Percentiles rank a stretch among this genome's conserved stretches.
These are phyloP conservation scores for Apamea anceps DNA, from an alignment of 2,888 invertebrate species.

Conservation along the genomic window DNA sequence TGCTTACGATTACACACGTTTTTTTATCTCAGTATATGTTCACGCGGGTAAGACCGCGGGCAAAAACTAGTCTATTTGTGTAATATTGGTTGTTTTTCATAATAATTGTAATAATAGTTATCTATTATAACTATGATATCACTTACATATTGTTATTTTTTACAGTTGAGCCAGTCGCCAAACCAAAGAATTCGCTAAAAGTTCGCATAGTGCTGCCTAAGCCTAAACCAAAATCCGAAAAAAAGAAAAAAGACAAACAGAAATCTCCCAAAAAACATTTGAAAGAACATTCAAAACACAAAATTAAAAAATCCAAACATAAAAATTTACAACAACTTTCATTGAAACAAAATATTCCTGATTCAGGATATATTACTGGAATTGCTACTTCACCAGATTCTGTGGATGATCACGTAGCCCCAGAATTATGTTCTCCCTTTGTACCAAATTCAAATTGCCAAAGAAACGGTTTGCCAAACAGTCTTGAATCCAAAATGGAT, in stretches of 20 bases:
- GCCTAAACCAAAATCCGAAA: background rate
- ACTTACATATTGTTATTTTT: background rate
- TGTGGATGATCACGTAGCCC: too few relatives aligned
- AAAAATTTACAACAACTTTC: background rate
- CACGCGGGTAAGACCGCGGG: too few relatives aligned
- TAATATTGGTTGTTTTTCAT: background rate
- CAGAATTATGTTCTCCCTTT: background rate
- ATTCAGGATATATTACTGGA: background rate
- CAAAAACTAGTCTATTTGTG: background rate
- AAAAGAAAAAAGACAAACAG: slow-evolving; percentile 8
- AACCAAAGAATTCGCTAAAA: slow-evolving; percentile 17
- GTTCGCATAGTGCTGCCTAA: slow-evolving; percentile 22
- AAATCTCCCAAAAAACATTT: background rate
- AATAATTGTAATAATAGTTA: background rate
- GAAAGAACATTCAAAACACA: slow-evolving; percentile 5
- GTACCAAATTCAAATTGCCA: slow-evolving; percentile 1
- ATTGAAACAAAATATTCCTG: background rate
- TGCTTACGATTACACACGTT: background rate
- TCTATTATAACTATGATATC: background rate
- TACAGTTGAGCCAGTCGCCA: background rate
- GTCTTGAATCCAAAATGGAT: background rate
- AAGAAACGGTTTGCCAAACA: slow-evolving; percentile 8
- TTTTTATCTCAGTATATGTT: background rate
- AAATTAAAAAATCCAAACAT: slow-evolving; percentile 7
- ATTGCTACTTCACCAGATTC: background rate